phyloP scores from a whole-genome alignment of 2,888 invertebrate species.

The Anorthoa munda region DNA sequence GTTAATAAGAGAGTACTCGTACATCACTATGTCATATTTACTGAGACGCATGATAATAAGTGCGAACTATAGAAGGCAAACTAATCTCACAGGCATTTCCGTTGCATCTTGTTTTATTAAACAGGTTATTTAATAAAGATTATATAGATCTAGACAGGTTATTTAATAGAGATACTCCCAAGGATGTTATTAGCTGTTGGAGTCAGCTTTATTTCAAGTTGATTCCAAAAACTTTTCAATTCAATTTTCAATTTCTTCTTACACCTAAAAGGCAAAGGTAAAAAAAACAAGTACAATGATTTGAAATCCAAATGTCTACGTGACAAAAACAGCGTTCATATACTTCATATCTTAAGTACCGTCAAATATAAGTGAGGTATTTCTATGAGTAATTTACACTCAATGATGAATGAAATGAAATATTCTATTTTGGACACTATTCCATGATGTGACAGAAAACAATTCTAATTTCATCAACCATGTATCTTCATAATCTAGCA shows the following conservation, averaged over 20 bases:
- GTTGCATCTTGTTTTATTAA: slow-evolving; percentile 23
- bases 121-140: not conserved
- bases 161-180: not conserved
- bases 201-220: not conserved
- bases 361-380: slow-evolving; percentile 11
- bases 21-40: slow-evolving; percentile 13
- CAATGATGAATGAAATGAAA: not conserved
- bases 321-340: slow-evolving; percentile 22
- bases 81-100: slow-evolving; percentile 32
- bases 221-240: no score
- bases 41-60: slow-evolving; percentile 4
- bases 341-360: not conserved
- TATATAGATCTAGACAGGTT: not conserved
- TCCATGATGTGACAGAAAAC: not conserved
- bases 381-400: slow-evolving; percentile 20
- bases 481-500: not conserved
- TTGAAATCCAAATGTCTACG: slow-evolving; percentile 19
- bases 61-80: slow-evolving; percentile 21
- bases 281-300: not conserved
- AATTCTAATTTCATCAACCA: not conserved
- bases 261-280: not conserved
- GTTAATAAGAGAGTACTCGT: not conserved
- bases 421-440: not conserved
- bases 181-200: not conserved
- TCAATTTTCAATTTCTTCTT: not conserved